Base-by-base conservation (phyloP, 2,797 vertebrate species). In the Tragopan temminckii region DNA sequence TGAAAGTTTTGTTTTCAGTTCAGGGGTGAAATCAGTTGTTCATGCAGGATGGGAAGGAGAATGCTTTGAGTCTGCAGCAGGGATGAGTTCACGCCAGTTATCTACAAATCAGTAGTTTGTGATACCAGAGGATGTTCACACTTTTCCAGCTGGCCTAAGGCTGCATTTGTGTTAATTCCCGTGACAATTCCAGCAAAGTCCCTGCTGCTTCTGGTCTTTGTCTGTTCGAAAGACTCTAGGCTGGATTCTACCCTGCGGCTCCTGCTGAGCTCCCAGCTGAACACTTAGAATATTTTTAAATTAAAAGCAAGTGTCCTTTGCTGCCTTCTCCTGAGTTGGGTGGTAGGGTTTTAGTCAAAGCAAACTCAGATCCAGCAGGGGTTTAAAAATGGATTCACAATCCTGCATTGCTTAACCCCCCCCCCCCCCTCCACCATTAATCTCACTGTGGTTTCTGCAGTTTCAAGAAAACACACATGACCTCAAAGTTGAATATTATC, bases 51-150 rank as follows among this genome's bases (percentile, higher is more conserved):
- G 76, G 87, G 78, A 9, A 84, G 82, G 75, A 79, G 80, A 17
- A 15, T 43, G 64, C 80, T 77, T n/a, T 23, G 68, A 70, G 79
- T 63, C 79, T 1, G 7, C 52, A 78, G 85, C 5, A 0, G 66
- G 38, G 81, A 48, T 53, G 75, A 69, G 53, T 8, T 38, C 82
- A 3, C 83, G 67, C 81, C 78, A 53, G 40, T 29, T 57, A 40
- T 48, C 88, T 24, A 0, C 90, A 83, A 61, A 35, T 33, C 85
- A 11, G 67, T 10, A 23, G 20, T 52, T 16, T 9, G 69, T 46
- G 90, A 25, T 15, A 64, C 14, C 80, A 81, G 90, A 53, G 70
- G 90, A 86, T 79, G 75, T 50, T 90, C 87, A 43, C 63, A 7
- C 77, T 75, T 55, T 11, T 43, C 64, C 88, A 83, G 72, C 80